Evolutionary conservation across 2,888 invertebrate genomes (phyloP).

Genomic region (Caenorhabditis sp.): DNA sequence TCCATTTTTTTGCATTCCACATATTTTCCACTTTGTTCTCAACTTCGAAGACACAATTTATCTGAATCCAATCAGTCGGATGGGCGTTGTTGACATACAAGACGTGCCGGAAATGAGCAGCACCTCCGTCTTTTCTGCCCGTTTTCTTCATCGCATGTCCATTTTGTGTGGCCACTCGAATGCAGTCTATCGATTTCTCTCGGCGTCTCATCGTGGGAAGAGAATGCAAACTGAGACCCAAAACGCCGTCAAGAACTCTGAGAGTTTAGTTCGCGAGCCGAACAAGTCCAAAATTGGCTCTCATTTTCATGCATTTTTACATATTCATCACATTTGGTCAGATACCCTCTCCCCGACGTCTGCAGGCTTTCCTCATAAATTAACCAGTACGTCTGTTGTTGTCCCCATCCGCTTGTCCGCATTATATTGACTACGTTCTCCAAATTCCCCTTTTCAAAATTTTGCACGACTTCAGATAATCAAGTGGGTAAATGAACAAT

Average conservation of each 20-base stretch:
- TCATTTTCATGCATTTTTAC: neutral
- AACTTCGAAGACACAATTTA: neutral
- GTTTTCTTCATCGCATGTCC: slow-evolving; percentile 28
- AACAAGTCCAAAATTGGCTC: neutral
- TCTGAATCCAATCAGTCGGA: slow-evolving; percentile 6
- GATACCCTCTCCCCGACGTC: slow-evolving; percentile 1
- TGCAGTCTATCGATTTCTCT: slow-evolving; percentile 56
- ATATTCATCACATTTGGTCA: slow-evolving; percentile 6
- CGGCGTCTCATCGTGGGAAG: slow-evolving; percentile 30
- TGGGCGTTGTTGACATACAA: slow-evolving; percentile 2
- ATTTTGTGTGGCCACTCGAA: slow-evolving; percentile 45
- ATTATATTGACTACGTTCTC: slow-evolving; percentile 2
- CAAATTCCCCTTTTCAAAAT: no score
- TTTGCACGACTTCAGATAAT: neutral
- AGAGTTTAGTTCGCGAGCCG: neutral
- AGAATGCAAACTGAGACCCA: slow-evolving; percentile 17
- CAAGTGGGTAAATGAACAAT: slow-evolving; percentile 8
- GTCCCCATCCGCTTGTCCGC: slow-evolving; percentile 1
- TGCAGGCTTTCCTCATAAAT: slow-evolving; percentile 28
- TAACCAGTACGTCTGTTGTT: slow-evolving; percentile 22
- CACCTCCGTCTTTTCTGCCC: neutral
- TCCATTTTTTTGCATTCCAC: no score
- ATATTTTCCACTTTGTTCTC: neutral
- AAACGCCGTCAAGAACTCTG: neutral
- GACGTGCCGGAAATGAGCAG: slow-evolving; percentile 41